Percentiles rank a stretch among this genome's conserved stretches.
These are phyloP conservation scores for Mormyrus proboscirostris DNA, from an alignment of 2,797 vertebrate species.

Conservation along the genomic window DNA sequence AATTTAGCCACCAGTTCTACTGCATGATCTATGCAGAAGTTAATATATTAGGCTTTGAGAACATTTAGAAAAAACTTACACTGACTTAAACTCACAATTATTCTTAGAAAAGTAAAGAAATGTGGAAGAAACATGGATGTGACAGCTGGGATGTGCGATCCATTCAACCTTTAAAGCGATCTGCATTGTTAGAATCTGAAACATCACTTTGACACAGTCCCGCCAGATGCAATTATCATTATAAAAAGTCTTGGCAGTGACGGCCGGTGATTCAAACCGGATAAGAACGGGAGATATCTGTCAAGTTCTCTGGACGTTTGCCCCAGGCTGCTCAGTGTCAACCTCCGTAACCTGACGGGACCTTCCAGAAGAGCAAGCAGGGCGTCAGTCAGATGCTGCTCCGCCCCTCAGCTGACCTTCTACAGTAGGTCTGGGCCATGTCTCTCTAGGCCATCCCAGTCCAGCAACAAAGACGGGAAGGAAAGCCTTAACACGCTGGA, in stretches of 20 bases:
- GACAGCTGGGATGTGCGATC: background rate
- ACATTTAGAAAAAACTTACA: background rate
- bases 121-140: background rate
- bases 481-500: background rate
- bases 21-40: background rate
- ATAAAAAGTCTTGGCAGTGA: constrained; percentile 48
- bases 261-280: constrained; percentile 46
- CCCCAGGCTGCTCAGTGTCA: constrained; percentile 38
- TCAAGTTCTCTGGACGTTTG: constrained; percentile 13
- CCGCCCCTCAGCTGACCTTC: constrained; percentile 60
- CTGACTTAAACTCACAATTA: background rate
- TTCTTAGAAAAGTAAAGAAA: background rate
- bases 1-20: background rate
- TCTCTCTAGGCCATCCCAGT: constrained; percentile 44
- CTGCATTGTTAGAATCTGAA: constrained; percentile 29
- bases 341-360: constrained; percentile 41
- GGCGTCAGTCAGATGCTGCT: constrained; percentile 26
- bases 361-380: constrained; percentile 37
- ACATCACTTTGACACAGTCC: constrained; percentile 33
- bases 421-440: constrained; percentile 48
- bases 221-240: constrained; percentile 54
- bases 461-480: background rate
- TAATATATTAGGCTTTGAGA: background rate
- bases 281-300: constrained; percentile 41
- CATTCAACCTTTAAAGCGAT: constrained; percentile 30